These are phyloP conservation scores for Catostylus mosaicus DNA, from an alignment of 30 jellyfish, hydroid and myxozoan genomes.

Conservation along the genomic window DNA sequence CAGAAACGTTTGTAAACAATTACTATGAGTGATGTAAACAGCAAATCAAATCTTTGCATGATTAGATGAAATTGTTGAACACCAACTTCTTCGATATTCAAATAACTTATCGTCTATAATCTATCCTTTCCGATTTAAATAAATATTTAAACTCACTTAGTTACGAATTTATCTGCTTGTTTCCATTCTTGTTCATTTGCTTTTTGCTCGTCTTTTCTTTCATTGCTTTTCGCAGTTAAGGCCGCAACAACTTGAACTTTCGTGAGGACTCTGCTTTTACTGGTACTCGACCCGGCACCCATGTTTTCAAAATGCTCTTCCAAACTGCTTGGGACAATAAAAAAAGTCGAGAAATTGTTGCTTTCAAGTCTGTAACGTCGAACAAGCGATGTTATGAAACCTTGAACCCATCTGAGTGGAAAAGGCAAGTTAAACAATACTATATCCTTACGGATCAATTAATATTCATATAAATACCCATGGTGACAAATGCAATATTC, in stretches of 20 bases:
- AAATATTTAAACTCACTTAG: not conserved
- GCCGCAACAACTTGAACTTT: constrained; percentile 16
- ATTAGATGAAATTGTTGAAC: too few relatives aligned
- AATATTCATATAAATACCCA: not conserved
- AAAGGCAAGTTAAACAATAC: not conserved
- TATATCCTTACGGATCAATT: not conserved
- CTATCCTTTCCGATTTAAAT: too few relatives aligned
- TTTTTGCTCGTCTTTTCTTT: not conserved
- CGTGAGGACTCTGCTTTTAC: constrained; percentile 7
- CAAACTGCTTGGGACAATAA: too few relatives aligned
- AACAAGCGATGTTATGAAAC: too few relatives aligned
- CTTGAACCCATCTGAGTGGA: not conserved
- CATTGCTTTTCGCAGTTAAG: not conserved
- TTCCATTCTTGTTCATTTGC: not conserved
- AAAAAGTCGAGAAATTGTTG: too few relatives aligned
- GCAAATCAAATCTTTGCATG: too few relatives aligned
- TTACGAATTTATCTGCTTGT: not conserved
- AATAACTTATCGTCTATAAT: too few relatives aligned
- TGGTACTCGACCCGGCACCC: constrained; percentile 34
- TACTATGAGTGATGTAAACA: too few relatives aligned
- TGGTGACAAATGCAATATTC: not conserved
- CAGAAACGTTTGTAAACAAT: too few relatives aligned
- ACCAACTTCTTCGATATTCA: too few relatives aligned
- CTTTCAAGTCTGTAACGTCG: too few relatives aligned
- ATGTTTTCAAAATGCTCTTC: not conserved